Base-by-base conservation (phyloP, 2,113 vertebrate genomes). In the Chunga burmeisteri region DNA sequence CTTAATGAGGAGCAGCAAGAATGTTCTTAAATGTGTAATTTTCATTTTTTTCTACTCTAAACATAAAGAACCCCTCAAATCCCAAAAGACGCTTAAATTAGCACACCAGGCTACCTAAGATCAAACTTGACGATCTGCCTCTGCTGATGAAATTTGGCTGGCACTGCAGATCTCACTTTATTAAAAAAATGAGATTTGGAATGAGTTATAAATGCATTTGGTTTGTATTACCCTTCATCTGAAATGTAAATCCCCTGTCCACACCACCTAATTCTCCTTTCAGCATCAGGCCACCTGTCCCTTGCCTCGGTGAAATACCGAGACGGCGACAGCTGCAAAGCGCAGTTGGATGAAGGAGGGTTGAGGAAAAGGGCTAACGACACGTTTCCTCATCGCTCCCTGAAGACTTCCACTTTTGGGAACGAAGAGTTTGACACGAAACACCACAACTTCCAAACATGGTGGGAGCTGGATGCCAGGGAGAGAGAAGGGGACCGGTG, bases 1-100 rank as follows among this genome's bases (percentile, higher is more conserved):
- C 89, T 87, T 91, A 94, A 94, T 82, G 70, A 95, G 81, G 73
- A 92, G 81, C 49, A 82, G 61, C 56, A 71, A 94, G 65, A 77
- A 91, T 9, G 84, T 44, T 80, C 91, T 75, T 27, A 85, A 93
- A 90, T 79, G 49, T 50, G 58, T 53, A 80, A 87, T 87, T 91
- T 86, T 72, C 50, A 15, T 86, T 94, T 85, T 44, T n/a, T 46
- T 29, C 86, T 63, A 36, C 82, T 90, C 40, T 86, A 62, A 81
- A 83, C 36, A 71, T 13, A 78, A 91, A 96, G 52, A 87, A 59
- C 58, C 27, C 71, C 78, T 80, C 70, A 38, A 86, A 65, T 13
- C 34, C 66, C 3, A 56, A 94, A 93, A 81, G 49, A 71, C n/a
- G 52, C 53, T 72, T 42, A 79, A 86, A 94, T 92, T 79, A 92